A percentile compares a stretch with the other conserved stretches of the same genome.
phyloP scores from a whole-genome alignment of 2,113 vertebrate genomes.

The Petrocephalus microphthalmus region DNA sequence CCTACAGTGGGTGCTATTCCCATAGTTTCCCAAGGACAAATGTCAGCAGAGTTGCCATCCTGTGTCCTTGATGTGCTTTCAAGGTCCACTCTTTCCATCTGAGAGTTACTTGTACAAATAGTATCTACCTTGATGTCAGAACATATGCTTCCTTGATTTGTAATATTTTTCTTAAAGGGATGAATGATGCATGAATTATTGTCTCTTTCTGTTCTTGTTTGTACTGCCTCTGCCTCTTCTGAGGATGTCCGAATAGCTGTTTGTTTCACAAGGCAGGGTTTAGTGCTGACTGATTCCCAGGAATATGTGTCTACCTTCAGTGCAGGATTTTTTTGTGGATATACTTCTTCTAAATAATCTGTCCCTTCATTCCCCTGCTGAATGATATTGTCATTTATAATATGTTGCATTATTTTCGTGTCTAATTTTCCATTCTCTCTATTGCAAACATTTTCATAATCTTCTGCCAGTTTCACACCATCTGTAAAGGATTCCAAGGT shows the following conservation, averaged over 20 bases:
- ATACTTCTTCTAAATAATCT: slow-evolving; percentile 14
- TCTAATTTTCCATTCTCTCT: neutral
- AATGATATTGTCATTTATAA: neutral
- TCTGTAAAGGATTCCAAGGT: neutral
- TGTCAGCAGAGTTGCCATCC: slow-evolving; percentile 7
- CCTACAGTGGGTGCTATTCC: neutral
- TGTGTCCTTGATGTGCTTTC: slow-evolving; percentile 3
- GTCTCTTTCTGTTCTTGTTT: slow-evolving; percentile 27
- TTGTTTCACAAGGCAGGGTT: slow-evolving; percentile 20
- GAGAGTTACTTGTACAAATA: neutral
- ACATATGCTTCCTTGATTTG: slow-evolving; percentile 12
- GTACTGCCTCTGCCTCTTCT: slow-evolving; percentile 43
- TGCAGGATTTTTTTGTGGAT: slow-evolving; percentile 48
- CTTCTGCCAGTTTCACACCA: slow-evolving; percentile 5
- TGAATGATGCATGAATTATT: slow-evolving; percentile 44
- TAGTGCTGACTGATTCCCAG: slow-evolving; percentile 40
- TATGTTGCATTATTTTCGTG: neutral
- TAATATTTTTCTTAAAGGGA: slow-evolving; percentile 12
- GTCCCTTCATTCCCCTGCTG: neutral
- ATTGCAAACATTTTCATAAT: slow-evolving; percentile 1
- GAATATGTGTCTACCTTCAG: slow-evolving; percentile 37
- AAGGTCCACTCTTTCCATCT: slow-evolving; percentile 33
- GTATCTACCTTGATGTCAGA: slow-evolving; percentile 34
- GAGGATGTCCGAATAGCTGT: slow-evolving; percentile 30
- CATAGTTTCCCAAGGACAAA: slow-evolving; percentile 29